Evolutionary conservation across 1,140 invertebrate species (phyloP), one percentile per base, ranked within the genome.

Genomic region (Brachionus paranguensis): DNA sequence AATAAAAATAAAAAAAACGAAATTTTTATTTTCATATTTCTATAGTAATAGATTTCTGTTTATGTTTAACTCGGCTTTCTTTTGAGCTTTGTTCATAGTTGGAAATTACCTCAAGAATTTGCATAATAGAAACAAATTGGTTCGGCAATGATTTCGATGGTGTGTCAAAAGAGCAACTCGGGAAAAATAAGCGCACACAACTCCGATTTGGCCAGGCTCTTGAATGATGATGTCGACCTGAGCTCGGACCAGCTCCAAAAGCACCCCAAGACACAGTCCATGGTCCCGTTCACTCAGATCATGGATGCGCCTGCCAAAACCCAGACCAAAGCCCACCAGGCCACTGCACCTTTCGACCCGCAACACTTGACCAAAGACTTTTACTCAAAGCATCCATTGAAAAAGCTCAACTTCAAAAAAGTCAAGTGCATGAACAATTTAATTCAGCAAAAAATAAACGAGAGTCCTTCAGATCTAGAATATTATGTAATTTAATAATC

Each of bases 1-100:
- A 43, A 43, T 12, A 41, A 37, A 17, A n/a, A 41, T 41, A 24
- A 24, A 41, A 41, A n/a, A 17, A 41, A 47, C 11, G 14, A 60
- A 60, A 60, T 20, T 60, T 50, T 43, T 41, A 72, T 72, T 72
- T 72, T 72, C 68, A 72, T 72, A 72, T 72, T 72, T 72, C 68
- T 72, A 72, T 72, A 72, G 68, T 72, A 72, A 72, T 72, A 72
- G 68, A 72, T 72, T 72, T 72, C 68, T 72, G 68, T 72, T 72
- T 72, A 72, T 72, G 68, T 72, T 72, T 72, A 72, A 43, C 68
- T 72, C 41, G 33, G 33, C 37, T 72, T 72, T 72, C 37, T 72
- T 43, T 72, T 43, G 33, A 20, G 33, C 33, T 72, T 17, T 72
- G 14, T 41, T 72, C 37, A 33, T 37, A 14, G n/a, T 72, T 72